Evolutionary conservation across 1,140 invertebrate species (phyloP), one percentile per base, ranked within the genome.

Genomic region (Drosophila carrolli): DNA sequence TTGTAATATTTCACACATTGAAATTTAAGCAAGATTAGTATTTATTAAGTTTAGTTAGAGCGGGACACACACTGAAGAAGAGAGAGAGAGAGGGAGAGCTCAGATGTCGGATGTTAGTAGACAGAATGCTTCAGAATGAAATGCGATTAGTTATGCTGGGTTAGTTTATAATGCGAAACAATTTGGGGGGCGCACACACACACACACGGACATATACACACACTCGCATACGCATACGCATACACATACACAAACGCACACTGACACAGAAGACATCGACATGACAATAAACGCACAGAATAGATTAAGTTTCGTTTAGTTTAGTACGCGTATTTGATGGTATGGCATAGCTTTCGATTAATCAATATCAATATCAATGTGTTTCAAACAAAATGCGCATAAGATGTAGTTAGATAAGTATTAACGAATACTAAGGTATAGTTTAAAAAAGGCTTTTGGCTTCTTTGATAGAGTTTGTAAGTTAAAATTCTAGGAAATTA

Each of bases 401-500:
- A 78, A 79, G 59, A 76, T 78, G 76, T 78, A 90, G 67, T 70
- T 89, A 73, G 85, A 72, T 75, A 82, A 78, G 76, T 81, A 83
- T 83, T 88, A 81, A 89, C 84, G 83, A 74, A 83, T 88, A 83
- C 83, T 89, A 88, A 73, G 57, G 75, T 77, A 84, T 77, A 62
- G 67, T 81, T 76, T 61, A 63, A 78, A 78, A 84, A 86, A 74
- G 56, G 76, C 51, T 74, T 75, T 85, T 74, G 63, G 57, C 58
- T 75, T 88, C 77, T 32, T 78, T 66, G 48, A 60, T 71, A 51
- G 50, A 75, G 44, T 74, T 78, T 56, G 61, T 88, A 74, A 78
- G 77, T 88, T 78, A 80, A 89, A 73, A 53, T 78, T 89, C 85
- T 89, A 89, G 65, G 77, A 89, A 86, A 90, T 90, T 82, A 91